Base-by-base conservation (phyloP, 2,113 vertebrate genomes). In the Hemicordylus capensis region DNA sequence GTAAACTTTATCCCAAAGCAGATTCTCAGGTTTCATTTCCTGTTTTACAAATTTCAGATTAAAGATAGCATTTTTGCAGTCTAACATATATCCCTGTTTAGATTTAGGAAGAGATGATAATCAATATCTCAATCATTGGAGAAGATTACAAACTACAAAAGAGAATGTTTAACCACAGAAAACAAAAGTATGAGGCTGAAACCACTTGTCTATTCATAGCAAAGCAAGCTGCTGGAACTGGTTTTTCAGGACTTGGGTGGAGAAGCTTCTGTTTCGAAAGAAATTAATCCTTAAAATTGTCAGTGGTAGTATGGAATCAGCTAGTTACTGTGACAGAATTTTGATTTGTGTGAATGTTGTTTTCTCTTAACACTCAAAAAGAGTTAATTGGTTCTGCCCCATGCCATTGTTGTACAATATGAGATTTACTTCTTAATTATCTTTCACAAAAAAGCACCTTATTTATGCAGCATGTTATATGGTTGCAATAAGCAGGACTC, bases 171-270 rank as follows among this genome's bases (percentile, higher is more conserved):
- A 46, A 78, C 17, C 80, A 84, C 66, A 85, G 78, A 91, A 66
- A 78, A 80, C 0, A 0, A 72, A 87, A 81, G 75, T 9, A 19
- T 82, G 87, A 6, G 44, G 88, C 91, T 90, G 70, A 87, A 93
- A 91, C 92, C 80, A 89, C 88, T 94, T 93, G 87, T 79, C 84
- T 93, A 73, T 93, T 92, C 86, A 91, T 92, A 94, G 90, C 93
- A 88, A 91, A 91, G 92, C 85, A 91, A 91, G 19, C 69, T 93
- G 88, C 93, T 84, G 87, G 90, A 96, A 96, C 96, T 95, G 89
- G 94, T 93, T 96, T 95, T 95, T 93, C 95, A 93, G 92, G 95
- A 90, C 3, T 28, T 95, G 92, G 90, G 89, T 0, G 93, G 92
- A 88, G 92, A 87, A 93, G 86, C 85, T 90, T 94, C 87, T 93